Evolutionary conservation across 2,888 invertebrate genomes (phyloP).

Genomic region (Desoria tigrina): DNA sequence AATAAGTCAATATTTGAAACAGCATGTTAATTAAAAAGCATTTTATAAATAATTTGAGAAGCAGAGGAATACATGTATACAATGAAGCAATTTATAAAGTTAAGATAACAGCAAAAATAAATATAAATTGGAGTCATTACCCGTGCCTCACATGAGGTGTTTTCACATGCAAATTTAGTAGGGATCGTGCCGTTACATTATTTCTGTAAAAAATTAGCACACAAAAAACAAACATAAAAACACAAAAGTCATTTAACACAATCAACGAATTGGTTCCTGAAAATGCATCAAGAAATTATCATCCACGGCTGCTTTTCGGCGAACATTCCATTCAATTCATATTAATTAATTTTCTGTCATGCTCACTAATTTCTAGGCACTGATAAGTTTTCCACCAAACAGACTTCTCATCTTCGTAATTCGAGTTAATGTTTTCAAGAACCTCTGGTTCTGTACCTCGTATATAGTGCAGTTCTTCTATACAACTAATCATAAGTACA

Average conservation of each 20-base stretch:
- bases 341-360: slow-evolving; percentile 4
- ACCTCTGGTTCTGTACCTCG: too few species aligned
- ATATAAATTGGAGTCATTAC: slow-evolving; percentile 41
- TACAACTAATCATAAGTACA: too few species aligned
- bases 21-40: too few species aligned
- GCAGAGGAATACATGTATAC: too few species aligned
- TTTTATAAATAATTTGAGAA: too few species aligned
- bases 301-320: background rate
- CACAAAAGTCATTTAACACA: slow-evolving; percentile 1
- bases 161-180: slow-evolving; percentile 56
- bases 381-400: background rate
- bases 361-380: slow-evolving; percentile 8
- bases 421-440: too few species aligned
- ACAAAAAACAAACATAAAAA: slow-evolving; percentile 9
- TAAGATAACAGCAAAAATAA: background rate
- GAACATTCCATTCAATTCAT: slow-evolving; percentile 11
- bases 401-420: too few species aligned
- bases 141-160: slow-evolving; percentile 54
- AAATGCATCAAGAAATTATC: background rate
- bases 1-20: too few species aligned
- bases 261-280: background rate
- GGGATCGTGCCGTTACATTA: slow-evolving; percentile 55
- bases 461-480: too few species aligned
- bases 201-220: slow-evolving; percentile 43
- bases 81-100: too few species aligned